phyloP scores from a whole-genome alignment of 2,888 invertebrate species.

The Pyrocoelia pectoralis region DNA sequence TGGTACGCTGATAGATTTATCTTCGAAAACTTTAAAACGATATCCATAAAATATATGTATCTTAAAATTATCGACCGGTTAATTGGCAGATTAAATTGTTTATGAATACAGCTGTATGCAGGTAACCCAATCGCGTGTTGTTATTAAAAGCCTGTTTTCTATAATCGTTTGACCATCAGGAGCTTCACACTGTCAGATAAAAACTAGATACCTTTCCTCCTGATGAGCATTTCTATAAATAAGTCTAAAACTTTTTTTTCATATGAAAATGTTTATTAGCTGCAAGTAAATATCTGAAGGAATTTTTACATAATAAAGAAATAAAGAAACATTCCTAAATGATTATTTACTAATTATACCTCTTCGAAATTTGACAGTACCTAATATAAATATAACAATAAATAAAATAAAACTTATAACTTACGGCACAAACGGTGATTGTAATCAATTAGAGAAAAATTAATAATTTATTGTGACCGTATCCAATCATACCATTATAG shows the following conservation, averaged over 20 bases:
- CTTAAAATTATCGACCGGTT: slow-evolving; percentile 52
- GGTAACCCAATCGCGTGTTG: slow-evolving; percentile 50
- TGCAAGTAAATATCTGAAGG: not conserved
- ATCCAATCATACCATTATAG: no score
- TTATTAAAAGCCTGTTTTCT: slow-evolving; percentile 35
- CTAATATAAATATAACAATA: no score
- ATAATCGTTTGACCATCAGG: slow-evolving; percentile 34
- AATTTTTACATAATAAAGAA: not conserved
- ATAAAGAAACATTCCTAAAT: not conserved
- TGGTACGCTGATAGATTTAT: slow-evolving; percentile 48
- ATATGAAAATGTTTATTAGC: not conserved
- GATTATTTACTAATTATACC: not conserved
- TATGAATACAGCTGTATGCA: slow-evolving; percentile 51
- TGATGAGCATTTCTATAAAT: not conserved
- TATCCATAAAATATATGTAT: slow-evolving; percentile 50
- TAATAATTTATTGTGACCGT: no score
- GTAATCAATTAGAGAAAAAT: no score
- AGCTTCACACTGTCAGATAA: slow-evolving; percentile 33
- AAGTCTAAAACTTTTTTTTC: not conserved
- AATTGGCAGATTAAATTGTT: slow-evolving; percentile 55
- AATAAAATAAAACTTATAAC: not conserved
- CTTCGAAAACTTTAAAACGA: slow-evolving; percentile 45
- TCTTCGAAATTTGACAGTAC: not conserved
- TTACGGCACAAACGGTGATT: no score
- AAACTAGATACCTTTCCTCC: slow-evolving; percentile 12